Evolutionary conservation across 2,888 invertebrate genomes (phyloP), one percentile per base, ranked within the genome.

Genomic region (Perdita meconis): DNA sequence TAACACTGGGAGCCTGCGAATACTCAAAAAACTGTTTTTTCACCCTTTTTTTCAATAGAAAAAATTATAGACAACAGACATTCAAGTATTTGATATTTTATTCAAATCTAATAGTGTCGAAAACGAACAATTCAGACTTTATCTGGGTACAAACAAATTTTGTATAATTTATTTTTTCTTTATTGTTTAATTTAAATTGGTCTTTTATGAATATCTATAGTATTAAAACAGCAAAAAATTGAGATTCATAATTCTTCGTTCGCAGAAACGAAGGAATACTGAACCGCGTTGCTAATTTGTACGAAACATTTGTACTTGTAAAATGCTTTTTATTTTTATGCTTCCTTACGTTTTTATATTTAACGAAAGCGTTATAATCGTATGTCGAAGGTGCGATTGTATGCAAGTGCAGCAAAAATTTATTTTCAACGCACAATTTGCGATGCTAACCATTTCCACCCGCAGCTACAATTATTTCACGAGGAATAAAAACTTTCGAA

Each of bases 311-410:
- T 4, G n/a, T 1, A 40, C 12, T 40, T n/a, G 30, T 13, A 38
- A 38, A 2, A 38, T 13, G 5, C 16, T 10, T 56, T 55, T 63
- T 19, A 13, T 16, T 8, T 19, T 2, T 44, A 16, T 4, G 38
- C 34, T 44, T 59, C 44, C 16, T 6, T 19, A 19, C 44, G 44
- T 40, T 13, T 24, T 64, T 44, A 5, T 1, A 26, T n/a, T 22
- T 13, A 16, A n/a, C 2, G 13, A 42, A 1, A 30, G 56, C 6
- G 24, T 38, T 3, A 22, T n/a, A 19, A 47, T 8, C 38, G 61
- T 80, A 65, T 80, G 73, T 73, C 70, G 69, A 81, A 79, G 69
- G 57, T 42, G 65, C 60, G 30, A 12, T 10, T 30, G 10, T 30
- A 50, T 22, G 30, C 22, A 12, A 42, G 13, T 30, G n/a, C 44